phyloP scores from a whole-genome alignment of 2,797 vertebrate species.

The Mionectes olivaceus region DNA sequence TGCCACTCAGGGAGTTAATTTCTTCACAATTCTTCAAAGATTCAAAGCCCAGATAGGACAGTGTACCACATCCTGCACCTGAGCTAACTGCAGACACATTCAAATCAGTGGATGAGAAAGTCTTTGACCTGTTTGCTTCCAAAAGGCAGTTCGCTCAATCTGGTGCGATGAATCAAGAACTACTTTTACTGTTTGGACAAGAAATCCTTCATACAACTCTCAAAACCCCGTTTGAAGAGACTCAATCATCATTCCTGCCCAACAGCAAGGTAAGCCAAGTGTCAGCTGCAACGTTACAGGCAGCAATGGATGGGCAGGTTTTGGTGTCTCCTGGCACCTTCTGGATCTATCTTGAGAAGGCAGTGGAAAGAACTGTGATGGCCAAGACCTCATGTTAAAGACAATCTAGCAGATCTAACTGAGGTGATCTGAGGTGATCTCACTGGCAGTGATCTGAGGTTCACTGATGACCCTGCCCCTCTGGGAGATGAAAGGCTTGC shows the following conservation, averaged over 20 bases:
- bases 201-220: background rate
- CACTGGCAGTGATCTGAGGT: background rate
- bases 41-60: constrained; percentile 2
- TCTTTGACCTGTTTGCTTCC: background rate
- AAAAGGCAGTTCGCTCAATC: background rate
- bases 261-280: background rate
- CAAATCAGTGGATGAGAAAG: background rate
- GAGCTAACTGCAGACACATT: background rate
- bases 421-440: background rate
- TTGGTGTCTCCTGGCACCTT: background rate
- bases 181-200: background rate
- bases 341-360: background rate
- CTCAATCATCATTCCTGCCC: background rate
- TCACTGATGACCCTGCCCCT: background rate
- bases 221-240: background rate
- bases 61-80: background rate
- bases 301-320: background rate
- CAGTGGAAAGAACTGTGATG: background rate
- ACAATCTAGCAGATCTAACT: background rate
- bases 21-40: constrained; percentile 33
- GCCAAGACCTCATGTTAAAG: background rate
- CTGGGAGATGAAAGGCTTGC: background rate
- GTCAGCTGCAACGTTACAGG: background rate
- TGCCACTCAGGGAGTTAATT: background rate
- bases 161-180: background rate